Conservation (phyloP, 2,797 vertebrate genomes). For the Enteromius fasciolatus region DNA sequence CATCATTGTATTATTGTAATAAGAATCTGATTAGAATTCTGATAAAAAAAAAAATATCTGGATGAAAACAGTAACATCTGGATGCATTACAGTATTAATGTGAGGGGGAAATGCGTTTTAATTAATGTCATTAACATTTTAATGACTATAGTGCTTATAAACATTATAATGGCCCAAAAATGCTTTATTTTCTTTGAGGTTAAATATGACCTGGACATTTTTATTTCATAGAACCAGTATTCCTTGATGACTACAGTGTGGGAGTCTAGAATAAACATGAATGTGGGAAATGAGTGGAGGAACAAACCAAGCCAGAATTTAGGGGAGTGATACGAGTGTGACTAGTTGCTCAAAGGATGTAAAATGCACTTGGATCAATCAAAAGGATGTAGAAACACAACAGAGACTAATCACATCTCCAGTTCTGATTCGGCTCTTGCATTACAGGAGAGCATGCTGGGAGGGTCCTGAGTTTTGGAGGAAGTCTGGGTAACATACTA, state of each 20-base stretch:
- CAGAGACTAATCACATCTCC: slow-evolving; percentile 66
- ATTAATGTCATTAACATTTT: background rate
- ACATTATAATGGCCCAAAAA: background rate
- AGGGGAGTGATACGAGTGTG: slow-evolving; percentile 69
- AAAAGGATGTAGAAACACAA: slow-evolving; percentile 70
- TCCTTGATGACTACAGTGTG: slow-evolving; percentile 79
- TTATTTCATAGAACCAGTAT: slow-evolving; percentile 79
- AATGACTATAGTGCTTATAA: background rate
- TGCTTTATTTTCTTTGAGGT: background rate
- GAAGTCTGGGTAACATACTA: slow-evolving; percentile 63
- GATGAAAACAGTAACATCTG: background rate
- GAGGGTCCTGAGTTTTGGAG: slow-evolving; percentile 52
- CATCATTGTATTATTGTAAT: background rate
- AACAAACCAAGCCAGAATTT: slow-evolving; percentile 68
- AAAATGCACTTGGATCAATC: slow-evolving; percentile 69
- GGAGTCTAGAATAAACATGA: slow-evolving; percentile 78
- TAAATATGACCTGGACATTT: slow-evolving; percentile 25
- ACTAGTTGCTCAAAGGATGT: slow-evolving; percentile 71
- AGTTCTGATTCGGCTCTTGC: slow-evolving; percentile 56
- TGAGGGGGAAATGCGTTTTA: no score
- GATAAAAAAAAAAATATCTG: background rate
- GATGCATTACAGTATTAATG: background rate
- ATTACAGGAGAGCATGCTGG: slow-evolving; percentile 70
- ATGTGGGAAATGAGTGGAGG: slow-evolving; percentile 62
- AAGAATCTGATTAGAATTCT: background rate